Percentiles rank a stretch among this genome's conserved stretches.
phyloP scores from a whole-genome alignment of 2,113 vertebrate species.

The Tursiops truncatus region DNA sequence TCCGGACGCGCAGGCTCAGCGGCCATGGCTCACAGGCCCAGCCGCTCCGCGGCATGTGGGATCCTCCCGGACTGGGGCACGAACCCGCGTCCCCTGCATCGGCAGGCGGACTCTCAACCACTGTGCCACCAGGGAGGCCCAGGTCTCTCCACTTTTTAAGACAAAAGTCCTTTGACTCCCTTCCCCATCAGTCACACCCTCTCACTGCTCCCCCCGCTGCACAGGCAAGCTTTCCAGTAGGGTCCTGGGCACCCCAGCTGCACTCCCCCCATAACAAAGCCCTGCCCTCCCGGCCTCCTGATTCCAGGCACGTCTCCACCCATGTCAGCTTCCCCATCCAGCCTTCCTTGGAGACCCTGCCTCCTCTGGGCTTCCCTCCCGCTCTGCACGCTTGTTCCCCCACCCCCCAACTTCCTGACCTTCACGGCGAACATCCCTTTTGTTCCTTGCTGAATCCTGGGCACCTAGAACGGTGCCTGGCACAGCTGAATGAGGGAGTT shows the following conservation, averaged over 20 bases:
- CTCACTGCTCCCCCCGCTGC: background rate
- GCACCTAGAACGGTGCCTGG: background rate
- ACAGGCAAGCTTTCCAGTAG: background rate
- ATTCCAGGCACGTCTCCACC: fast-evolving
- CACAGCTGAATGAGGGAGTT: background rate
- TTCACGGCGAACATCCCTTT: fast-evolving
- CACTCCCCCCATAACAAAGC: background rate
- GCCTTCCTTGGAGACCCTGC: background rate
- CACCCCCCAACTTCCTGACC: background rate
- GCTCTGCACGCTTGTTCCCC: background rate
- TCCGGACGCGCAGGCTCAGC: too few species aligned
- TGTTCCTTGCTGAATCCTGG: background rate
- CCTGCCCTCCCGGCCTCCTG: background rate
- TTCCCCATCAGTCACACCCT: too few species aligned
- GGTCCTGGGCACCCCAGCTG: background rate
- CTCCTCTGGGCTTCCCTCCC: background rate
- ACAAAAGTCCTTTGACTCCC: background rate
- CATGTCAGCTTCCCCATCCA: background rate
- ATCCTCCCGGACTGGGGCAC: too few species aligned
- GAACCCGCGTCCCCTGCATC: too few species aligned
- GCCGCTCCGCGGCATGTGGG: too few species aligned
- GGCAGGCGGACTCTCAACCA: too few species aligned
- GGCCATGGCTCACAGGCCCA: too few species aligned
- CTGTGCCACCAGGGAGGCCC: too few species aligned
- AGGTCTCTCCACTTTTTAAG: background rate